Evolutionary conservation across 2,888 invertebrate species (phyloP).

Genomic region (Ametastegia equiseti): DNA sequence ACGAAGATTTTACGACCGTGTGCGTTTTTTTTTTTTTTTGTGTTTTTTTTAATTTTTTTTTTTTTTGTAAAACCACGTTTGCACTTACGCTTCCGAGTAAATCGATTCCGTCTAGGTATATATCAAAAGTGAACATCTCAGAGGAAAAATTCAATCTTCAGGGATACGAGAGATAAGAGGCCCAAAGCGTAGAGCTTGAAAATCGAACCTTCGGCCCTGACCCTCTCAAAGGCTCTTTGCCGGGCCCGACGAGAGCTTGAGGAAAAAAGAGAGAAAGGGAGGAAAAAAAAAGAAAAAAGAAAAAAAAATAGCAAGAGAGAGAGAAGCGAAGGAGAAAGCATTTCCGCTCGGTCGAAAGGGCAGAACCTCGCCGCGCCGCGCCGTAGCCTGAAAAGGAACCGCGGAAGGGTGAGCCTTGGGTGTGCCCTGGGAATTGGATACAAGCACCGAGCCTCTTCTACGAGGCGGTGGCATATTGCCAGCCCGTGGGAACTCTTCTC

Average conservation of each 20-base stretch:
- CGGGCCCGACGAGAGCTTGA: neutral
- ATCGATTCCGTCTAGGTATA: too few species aligned
- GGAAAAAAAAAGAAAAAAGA: neutral
- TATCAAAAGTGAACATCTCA: too few species aligned
- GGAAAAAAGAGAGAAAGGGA: neutral
- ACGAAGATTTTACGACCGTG: too few species aligned
- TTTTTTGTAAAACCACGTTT: too few species aligned
- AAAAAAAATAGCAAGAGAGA: neutral
- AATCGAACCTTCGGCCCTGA: neutral
- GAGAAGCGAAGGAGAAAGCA: neutral
- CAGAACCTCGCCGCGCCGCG: too few species aligned
- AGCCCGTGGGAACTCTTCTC: constrained; percentile 18
- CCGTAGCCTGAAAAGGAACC: constrained; percentile 24
- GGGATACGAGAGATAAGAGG: neutral
- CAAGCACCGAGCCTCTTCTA: constrained; percentile 27
- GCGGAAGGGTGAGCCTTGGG: constrained; percentile 34
- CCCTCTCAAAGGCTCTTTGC: constrained; percentile 3
- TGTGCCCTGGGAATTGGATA: constrained; percentile 41
- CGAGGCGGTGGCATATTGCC: constrained; percentile 40
- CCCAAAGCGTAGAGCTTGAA: neutral
- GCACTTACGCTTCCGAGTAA: too few species aligned
- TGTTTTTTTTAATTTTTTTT: too few species aligned
- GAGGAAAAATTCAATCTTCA: neutral
- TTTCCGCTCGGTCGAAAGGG: constrained; percentile 42
- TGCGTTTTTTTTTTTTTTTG: too few species aligned